phyloP scores from a whole-genome alignment of 2,797 vertebrate genomes.

The Tangara arthus region DNA sequence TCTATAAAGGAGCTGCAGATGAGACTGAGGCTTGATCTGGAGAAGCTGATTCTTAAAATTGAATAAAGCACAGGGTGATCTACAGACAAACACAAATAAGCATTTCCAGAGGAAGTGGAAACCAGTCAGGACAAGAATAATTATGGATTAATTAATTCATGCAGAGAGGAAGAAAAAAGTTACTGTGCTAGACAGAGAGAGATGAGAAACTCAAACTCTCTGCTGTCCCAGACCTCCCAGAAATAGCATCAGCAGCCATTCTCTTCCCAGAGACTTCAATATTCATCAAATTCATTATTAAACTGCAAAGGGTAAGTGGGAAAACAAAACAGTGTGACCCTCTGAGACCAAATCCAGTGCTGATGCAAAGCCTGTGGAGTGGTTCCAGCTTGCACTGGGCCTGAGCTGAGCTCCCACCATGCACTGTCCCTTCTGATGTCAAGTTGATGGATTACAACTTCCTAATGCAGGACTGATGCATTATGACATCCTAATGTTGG shows the following conservation, averaged over 20 bases:
- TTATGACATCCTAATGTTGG: slow-evolving; percentile 61
- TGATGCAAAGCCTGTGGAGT: not conserved
- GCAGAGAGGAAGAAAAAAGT: not conserved
- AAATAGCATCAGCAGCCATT: not conserved
- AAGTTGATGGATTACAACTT: slow-evolving; percentile 45
- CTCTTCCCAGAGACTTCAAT: not conserved
- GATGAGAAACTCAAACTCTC: not conserved
- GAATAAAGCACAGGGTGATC: not conserved
- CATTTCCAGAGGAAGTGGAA: not conserved
- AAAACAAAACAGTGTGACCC: not conserved
- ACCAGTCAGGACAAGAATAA: not conserved
- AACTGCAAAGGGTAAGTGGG: not conserved
- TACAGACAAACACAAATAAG: not conserved
- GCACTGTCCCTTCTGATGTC: slow-evolving; percentile 53
- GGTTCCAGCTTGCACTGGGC: not conserved
- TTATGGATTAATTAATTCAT: not conserved
- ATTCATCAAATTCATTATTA: not conserved
- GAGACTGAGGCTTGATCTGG: not conserved
- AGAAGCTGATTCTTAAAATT: not conserved
- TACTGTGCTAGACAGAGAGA: not conserved
- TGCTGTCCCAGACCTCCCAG: not conserved
- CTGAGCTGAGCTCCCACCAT: slow-evolving; percentile 9
- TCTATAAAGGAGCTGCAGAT: not conserved
- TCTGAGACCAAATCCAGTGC: not conserved
- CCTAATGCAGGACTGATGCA: slow-evolving; percentile 60